Evolutionary conservation across 1,140 invertebrate species (phyloP).

Genomic region (Halesus radiatus): DNA sequence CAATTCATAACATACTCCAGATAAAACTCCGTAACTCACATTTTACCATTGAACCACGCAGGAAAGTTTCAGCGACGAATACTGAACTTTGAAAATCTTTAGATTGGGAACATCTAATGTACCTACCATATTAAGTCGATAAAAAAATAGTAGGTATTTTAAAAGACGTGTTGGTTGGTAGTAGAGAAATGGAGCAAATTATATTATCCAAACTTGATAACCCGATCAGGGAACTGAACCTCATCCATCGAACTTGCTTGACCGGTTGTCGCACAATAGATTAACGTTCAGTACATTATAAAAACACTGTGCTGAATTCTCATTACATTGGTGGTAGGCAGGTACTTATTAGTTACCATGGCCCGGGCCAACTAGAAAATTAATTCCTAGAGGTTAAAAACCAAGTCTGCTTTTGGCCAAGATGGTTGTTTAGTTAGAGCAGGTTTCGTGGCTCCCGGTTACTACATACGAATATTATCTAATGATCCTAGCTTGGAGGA

Average conservation of each 20-base stretch:
- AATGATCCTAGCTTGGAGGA: no score
- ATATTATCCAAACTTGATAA: not conserved
- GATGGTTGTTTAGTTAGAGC: not conserved
- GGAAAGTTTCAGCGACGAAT: no score
- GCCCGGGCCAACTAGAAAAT: not conserved
- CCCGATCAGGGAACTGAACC: not conserved
- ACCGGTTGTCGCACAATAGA: not conserved
- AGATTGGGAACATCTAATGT: no score
- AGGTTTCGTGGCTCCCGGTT: not conserved
- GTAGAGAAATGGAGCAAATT: no score
- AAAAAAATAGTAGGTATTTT: no score
- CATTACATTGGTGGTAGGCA: not conserved
- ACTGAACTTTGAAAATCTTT: no score
- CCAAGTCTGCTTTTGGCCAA: not conserved
- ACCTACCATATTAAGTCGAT: no score
- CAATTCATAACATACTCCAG: no score
- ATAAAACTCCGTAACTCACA: no score
- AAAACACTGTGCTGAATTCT: not conserved
- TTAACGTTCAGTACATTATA: not conserved
- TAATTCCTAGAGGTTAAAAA: not conserved
- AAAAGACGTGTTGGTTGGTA: no score
- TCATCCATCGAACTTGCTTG: not conserved
- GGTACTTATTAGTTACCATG: not conserved
- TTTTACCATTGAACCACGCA: no score
- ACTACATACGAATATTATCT: no score